Evolutionary conservation across 1,140 invertebrate species (phyloP).

Genomic region (Drosophila tsacasi): DNA sequence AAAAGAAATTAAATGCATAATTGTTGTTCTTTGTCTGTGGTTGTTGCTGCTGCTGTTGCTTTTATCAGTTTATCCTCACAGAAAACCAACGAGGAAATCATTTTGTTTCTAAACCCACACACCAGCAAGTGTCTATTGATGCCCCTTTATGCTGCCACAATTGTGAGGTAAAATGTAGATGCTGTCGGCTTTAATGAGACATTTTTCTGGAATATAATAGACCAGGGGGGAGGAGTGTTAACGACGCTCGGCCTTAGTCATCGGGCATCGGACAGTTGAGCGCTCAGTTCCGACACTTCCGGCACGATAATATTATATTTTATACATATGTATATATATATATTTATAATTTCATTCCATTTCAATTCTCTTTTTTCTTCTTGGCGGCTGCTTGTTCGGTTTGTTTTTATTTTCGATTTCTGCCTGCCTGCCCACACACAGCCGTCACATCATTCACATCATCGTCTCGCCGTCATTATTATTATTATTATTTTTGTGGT

Average conservation of each 20-base stretch:
- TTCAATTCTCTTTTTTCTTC: constrained; percentile 40
- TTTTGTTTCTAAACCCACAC: background rate
- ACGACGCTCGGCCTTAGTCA: constrained; percentile 35
- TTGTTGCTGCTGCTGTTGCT: constrained; percentile 7
- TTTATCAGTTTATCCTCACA: too few species aligned
- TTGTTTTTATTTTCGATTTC: constrained; percentile 37
- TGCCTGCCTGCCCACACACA: constrained; percentile 43
- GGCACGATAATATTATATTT: constrained; percentile 43
- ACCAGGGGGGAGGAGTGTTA: background rate
- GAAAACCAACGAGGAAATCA: background rate
- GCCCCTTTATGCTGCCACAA: background rate
- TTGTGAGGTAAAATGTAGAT: background rate
- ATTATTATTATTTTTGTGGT: constrained; percentile 7
- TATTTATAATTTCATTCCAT: constrained; percentile 38
- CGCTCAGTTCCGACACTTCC: constrained; percentile 42
- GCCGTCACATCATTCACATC: constrained; percentile 7
- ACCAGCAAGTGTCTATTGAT: background rate
- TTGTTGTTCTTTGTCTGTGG: background rate
- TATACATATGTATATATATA: constrained; percentile 2
- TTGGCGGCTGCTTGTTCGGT: constrained; percentile 6
- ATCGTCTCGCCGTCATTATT: constrained; percentile 19
- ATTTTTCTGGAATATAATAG: constrained; percentile 18
- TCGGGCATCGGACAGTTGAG: constrained; percentile 23
- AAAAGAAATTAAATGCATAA: constrained; percentile 15
- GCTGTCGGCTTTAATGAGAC: constrained; percentile 1